Evolutionary conservation across 2,113 vertebrate species (phyloP), one percentile per base, ranked within the genome.

Genomic region (Paedocypris sp.): DNA sequence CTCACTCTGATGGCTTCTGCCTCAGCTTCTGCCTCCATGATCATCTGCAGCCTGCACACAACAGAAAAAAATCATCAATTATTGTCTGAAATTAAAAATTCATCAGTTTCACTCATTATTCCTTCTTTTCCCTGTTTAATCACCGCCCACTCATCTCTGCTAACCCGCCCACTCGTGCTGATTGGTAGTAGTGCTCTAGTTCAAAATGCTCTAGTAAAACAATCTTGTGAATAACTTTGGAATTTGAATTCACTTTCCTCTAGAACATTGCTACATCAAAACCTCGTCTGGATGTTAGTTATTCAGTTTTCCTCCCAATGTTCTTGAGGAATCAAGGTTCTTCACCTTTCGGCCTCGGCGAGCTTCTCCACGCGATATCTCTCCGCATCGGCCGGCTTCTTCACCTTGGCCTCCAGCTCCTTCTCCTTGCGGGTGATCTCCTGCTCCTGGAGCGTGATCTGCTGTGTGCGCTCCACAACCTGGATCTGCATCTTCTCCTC

Each of bases 11-110:
- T 84, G 12, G 90, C 66, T 63, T 93, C 90, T 0, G 90, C 90
- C 62, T 94, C 89, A 0, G 92, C 92, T 56, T 94, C 92, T 0
- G 90, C 92, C 75, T 92, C 87, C 87, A 93, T 91, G 66, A 94
- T 90, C 50, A 93, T 80, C 75, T 91, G 85, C 49, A 81, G 64
- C 66, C 90, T 93, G 43, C 22, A 26, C 8, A 57, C 28, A 13
- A 48, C 15, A 49, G 20, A 20, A 26, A 41, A 13, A 45, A 26
- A 63, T n/a, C n/a, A n/a, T n/a, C n/a, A n/a, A n/a, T n/a, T n/a
- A n/a, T n/a, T n/a, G n/a, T n/a, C n/a, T n/a, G n/a, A n/a, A n/a
- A n/a, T n/a, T n/a, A n/a, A n/a, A n/a, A n/a, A n/a, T n/a, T n/a
- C n/a, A 15, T n/a, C 2, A 50, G 9, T 10, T 28, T 32, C n/a